Conservation (phyloP, 1,140 invertebrate species). For the Trissolcus basalis region DNA sequence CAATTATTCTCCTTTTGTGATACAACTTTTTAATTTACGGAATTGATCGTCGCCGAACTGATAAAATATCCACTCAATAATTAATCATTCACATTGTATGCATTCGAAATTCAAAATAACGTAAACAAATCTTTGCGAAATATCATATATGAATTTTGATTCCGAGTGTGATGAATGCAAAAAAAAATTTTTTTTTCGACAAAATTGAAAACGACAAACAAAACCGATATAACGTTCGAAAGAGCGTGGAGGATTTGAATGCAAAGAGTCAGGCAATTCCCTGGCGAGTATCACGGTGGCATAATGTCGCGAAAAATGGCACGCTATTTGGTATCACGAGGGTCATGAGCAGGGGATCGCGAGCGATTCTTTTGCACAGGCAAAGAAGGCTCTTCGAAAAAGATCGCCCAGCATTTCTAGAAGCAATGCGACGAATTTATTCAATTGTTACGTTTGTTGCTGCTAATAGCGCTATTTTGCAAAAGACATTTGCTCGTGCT, state of each 20-base stretch:
- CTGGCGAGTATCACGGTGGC: slow-evolving; percentile 13
- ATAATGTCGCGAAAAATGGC: slow-evolving; percentile 30
- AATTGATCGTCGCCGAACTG: too few relatives aligned
- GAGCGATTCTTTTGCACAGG: too few relatives aligned
- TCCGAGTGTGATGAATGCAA: too few relatives aligned
- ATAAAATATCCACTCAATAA: too few relatives aligned
- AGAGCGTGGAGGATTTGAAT: slow-evolving; percentile 9
- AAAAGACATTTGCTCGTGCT: background rate
- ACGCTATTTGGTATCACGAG: slow-evolving; percentile 48
- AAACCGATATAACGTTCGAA: background rate
- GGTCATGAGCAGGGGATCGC: background rate
- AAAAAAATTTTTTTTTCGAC: too few relatives aligned
- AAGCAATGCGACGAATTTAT: slow-evolving; percentile 22
- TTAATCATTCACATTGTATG: too few relatives aligned
- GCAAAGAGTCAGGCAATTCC: slow-evolving; percentile 43
- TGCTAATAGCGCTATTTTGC: slow-evolving; percentile 26
- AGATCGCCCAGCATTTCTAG: slow-evolving; percentile 23
- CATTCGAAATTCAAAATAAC: too few relatives aligned
- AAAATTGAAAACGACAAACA: background rate
- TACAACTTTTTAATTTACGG: too few relatives aligned
- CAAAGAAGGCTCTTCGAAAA: slow-evolving; percentile 4
- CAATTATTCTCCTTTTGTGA: too few relatives aligned
- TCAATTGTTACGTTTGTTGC: slow-evolving; percentile 21
- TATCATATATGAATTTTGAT: too few relatives aligned
- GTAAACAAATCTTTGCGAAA: too few relatives aligned